These are phyloP conservation scores for Leuciscus idus DNA, from an alignment of 2,113 vertebrate genomes.

Conservation along the genomic window DNA sequence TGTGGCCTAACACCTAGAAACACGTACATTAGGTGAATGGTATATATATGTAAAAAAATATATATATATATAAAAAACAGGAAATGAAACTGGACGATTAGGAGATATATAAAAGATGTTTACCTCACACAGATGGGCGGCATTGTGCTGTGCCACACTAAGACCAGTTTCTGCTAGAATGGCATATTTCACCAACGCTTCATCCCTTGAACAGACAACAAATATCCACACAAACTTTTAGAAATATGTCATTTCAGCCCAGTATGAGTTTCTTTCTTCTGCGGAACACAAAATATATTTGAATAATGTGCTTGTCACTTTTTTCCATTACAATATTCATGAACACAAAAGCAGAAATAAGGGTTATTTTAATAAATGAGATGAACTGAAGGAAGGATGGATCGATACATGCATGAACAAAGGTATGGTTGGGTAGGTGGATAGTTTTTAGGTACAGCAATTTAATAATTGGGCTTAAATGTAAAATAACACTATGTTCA, in stretches of 20 bases:
- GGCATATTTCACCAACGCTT: constrained; percentile 86
- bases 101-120: neutral
- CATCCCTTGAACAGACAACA: constrained; percentile 73
- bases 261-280: neutral
- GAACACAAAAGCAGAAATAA: neutral
- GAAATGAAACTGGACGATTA: neutral
- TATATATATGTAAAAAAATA: neutral
- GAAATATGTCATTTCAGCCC: neutral
- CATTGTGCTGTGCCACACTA: constrained; percentile 89
- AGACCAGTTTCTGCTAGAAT: constrained; percentile 91
- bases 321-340: neutral
- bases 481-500: no score
- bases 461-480: no score
- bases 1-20: constrained; percentile 78
- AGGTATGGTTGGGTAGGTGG: neutral
- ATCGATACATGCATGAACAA: neutral
- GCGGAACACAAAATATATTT: neutral
- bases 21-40: constrained; percentile 7
- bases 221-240: neutral
- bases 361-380: no score
- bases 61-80: no score
- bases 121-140: constrained; percentile 80
- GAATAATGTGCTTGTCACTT: neutral
- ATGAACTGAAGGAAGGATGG: neutral
- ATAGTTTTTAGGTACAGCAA: neutral